Percentiles rank a stretch among this genome's conserved stretches.
These are phyloP conservation scores for Mastomys coucha DNA, from an alignment of 2,113 vertebrate species.

Conservation along the genomic window DNA sequence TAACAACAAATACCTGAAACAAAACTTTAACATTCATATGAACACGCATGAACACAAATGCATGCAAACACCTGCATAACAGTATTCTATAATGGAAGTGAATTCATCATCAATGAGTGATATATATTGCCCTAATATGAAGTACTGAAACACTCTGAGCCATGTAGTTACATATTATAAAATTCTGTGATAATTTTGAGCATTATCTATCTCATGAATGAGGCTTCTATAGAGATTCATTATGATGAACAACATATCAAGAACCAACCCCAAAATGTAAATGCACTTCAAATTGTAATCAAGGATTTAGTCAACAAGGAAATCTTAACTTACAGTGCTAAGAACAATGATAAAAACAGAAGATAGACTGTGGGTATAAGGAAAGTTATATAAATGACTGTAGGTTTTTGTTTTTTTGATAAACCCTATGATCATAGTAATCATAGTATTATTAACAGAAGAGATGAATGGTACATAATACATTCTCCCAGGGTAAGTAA, in stretches of 20 bases:
- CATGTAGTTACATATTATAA: neutral
- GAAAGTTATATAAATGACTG: neutral
- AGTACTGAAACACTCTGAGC: conserved; percentile 21
- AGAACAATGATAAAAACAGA: neutral
- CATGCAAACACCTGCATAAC: neutral
- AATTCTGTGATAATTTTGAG: neutral
- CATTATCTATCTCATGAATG: neutral
- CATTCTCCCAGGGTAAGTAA: neutral
- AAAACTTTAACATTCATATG: conserved; percentile 49
- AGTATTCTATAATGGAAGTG: neutral
- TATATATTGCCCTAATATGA: neutral
- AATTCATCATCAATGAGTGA: conserved; percentile 20
- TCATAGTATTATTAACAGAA: neutral
- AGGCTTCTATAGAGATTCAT: neutral
- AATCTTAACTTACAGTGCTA: neutral
- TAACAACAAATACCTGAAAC: conserved; percentile 49
- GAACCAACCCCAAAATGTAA: neutral
- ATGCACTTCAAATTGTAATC: neutral
- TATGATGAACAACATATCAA: neutral
- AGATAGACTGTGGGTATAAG: neutral
- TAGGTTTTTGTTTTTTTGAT: neutral
- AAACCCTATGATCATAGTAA: neutral
- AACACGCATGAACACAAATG: neutral
- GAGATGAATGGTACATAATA: neutral
- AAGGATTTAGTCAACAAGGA: neutral